Percentiles rank a stretch among this genome's conserved stretches.
Evolutionary conservation across 2,113 vertebrate species (phyloP).

Genomic region (Brienomyrus longianalis): DNA sequence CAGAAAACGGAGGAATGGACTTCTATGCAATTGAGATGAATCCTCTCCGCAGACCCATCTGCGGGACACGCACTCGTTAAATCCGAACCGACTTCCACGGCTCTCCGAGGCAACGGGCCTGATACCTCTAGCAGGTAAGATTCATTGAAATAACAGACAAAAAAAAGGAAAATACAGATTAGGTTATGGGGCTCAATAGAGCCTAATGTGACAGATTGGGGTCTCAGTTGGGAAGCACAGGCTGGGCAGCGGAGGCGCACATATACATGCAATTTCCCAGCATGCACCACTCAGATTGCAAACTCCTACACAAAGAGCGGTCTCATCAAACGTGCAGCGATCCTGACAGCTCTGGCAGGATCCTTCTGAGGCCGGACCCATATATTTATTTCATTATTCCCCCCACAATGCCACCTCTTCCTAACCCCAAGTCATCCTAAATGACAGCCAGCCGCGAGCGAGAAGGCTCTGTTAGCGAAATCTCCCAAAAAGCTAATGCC

Average conservation of each 20-base stretch:
- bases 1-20: background rate
- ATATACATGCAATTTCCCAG: background rate
- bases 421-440: background rate
- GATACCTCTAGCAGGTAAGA: background rate
- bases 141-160: conserved; percentile 22
- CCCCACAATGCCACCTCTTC: background rate
- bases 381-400: background rate
- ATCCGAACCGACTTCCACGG: background rate
- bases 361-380: background rate
- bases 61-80: background rate
- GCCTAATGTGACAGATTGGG: conserved; percentile 27
- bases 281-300: background rate
- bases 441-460: background rate
- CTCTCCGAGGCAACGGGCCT: background rate
- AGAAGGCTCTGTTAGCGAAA: background rate
- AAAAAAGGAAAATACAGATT: background rate
- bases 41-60: background rate
- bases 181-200: conserved; percentile 29
- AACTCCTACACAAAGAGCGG: background rate
- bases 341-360: background rate
- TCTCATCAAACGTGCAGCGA: background rate
- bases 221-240: background rate
- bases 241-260: background rate
- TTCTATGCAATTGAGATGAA: conserved; percentile 6
- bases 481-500: background rate